phyloP scores from a whole-genome alignment of 2,113 vertebrate species.

The Nothoprocta pentlandii region DNA sequence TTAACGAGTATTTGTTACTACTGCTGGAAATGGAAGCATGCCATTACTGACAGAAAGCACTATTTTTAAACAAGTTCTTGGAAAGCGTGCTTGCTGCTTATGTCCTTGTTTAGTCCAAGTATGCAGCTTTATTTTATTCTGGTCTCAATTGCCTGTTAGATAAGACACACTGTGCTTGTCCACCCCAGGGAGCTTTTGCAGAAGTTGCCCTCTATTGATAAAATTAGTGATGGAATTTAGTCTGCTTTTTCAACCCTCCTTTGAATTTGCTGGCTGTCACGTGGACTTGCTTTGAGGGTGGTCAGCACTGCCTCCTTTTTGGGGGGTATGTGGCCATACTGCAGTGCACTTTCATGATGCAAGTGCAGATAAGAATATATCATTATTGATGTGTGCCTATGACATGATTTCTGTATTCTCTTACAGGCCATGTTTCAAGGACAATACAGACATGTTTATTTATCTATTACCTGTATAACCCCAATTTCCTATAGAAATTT shows the following conservation, averaged over 20 bases:
- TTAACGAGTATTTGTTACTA: neutral
- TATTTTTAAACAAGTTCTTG: constrained; percentile 24
- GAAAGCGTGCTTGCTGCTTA: neutral
- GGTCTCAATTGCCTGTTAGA: neutral
- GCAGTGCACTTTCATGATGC: neutral
- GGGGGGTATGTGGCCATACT: neutral
- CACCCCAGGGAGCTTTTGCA: neutral
- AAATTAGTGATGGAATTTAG: neutral
- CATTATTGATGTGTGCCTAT: neutral
- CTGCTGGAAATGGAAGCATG: neutral
- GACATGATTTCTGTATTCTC: neutral
- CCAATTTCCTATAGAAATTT: neutral
- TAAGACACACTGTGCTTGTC: neutral
- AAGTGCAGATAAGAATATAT: neutral
- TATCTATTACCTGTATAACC: neutral
- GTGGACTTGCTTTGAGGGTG: neutral
- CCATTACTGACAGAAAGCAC: constrained; percentile 15
- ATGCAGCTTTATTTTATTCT: neutral
- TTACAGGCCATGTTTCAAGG: neutral
- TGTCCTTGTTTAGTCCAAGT: constrained; percentile 14
- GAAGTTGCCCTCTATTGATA: neutral
- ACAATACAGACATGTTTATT: neutral
- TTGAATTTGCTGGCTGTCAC: neutral
- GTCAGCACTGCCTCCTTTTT: neutral
- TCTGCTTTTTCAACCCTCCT: neutral